Conservation (phyloP, 2,113 vertebrate species). For the Hydrolagus affinis region DNA sequence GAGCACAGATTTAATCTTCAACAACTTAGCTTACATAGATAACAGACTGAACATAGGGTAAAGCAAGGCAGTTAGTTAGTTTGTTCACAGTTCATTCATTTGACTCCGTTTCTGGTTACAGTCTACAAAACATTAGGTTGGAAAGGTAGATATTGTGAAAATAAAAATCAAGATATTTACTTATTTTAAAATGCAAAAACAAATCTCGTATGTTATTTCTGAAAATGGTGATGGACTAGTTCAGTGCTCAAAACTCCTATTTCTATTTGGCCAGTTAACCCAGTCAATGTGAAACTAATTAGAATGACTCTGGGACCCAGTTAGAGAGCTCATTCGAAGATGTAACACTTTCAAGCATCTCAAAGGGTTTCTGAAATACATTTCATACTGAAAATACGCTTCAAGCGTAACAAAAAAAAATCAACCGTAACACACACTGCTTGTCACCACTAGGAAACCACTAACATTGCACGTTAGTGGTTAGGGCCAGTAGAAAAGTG, state of each 20-base stretch:
- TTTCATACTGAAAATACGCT: too few relatives aligned
- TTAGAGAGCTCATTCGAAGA: constrained; percentile 8
- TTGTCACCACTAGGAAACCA: background rate
- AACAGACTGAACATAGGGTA: too few relatives aligned
- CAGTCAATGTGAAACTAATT: constrained; percentile 27
- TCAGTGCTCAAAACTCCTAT: background rate
- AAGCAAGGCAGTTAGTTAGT: too few relatives aligned
- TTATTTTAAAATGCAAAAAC: background rate
- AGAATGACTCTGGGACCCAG: constrained; percentile 10
- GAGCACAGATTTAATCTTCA: too few relatives aligned
- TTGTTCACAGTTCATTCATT: too few relatives aligned
- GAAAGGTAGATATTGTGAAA: background rate
- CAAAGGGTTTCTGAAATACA: background rate
- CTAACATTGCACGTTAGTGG: background rate
- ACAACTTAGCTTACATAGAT: too few relatives aligned
- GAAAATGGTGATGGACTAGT: background rate
- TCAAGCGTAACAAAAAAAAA: too few relatives aligned
- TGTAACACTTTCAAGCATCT: background rate
- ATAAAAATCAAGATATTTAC: background rate
- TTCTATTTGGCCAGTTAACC: constrained; percentile 29
- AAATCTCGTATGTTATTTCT: background rate
- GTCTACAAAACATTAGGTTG: background rate
- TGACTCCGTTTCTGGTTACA: too few relatives aligned
- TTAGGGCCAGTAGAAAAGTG: too few relatives aligned
- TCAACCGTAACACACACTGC: too few relatives aligned